These are phyloP conservation scores for Drosophila takahashii DNA, from an alignment of 1,140 invertebrate genomes.

Conservation along the genomic window DNA sequence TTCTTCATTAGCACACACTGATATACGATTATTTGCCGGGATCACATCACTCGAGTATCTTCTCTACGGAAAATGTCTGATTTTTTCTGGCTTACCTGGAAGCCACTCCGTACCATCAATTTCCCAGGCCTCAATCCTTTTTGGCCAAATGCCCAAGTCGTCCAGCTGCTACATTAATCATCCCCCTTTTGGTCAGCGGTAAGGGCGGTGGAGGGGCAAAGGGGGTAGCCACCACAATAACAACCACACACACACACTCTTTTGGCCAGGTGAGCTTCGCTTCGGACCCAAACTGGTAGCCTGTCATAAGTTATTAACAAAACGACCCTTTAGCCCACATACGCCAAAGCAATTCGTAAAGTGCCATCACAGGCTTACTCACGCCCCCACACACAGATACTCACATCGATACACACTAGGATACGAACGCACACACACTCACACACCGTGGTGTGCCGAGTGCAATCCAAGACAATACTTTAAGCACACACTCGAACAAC, in stretches of 20 bases:
- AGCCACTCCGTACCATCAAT: constrained; percentile 36
- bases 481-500: constrained; percentile 3
- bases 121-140: constrained; percentile 60
- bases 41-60: constrained; percentile 17
- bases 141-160: constrained; percentile 60
- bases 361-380: constrained; percentile 52
- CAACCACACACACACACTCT: constrained; percentile 17
- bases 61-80: constrained; percentile 13
- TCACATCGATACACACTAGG: constrained; percentile 5
- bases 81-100: constrained; percentile 33
- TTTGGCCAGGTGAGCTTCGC: constrained; percentile 14
- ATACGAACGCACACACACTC: neutral
- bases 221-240: constrained; percentile 32
- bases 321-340: constrained; percentile 63
- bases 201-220: neutral
- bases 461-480: constrained; percentile 59
- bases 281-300: constrained; percentile 19
- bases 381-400: constrained; percentile 16
- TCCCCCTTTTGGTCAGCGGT: constrained; percentile 39
- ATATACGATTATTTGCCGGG: constrained; percentile 28
- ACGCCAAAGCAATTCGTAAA: constrained; percentile 70
- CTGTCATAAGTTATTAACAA: constrained; percentile 81
- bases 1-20: constrained; percentile 36
- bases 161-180: constrained; percentile 74
- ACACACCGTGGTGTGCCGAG: constrained; percentile 2